Percentiles rank a stretch among this genome's conserved stretches.
These are phyloP conservation scores for Hecatera dysodea DNA, from an alignment of 2,888 invertebrate species.

Conservation along the genomic window DNA sequence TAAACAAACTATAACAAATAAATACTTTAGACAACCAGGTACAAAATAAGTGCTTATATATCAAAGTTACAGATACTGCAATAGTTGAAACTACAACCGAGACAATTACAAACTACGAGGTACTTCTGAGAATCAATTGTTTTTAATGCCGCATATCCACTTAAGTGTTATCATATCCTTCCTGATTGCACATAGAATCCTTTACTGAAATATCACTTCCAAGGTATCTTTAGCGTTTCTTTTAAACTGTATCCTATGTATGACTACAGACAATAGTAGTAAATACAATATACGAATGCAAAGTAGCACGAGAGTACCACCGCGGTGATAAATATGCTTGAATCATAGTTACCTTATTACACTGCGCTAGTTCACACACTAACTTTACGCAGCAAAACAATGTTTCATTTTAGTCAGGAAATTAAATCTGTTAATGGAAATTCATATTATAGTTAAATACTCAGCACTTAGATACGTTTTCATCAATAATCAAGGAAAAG, in stretches of 20 bases:
- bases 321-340: conserved; percentile 47
- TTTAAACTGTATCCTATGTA: background rate
- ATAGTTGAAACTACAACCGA: conserved; percentile 8
- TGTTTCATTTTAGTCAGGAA: conserved; percentile 48
- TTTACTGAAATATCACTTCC: conserved; percentile 12
- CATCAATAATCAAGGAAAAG: conserved; percentile 69
- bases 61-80: background rate
- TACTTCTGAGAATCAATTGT: conserved; percentile 46
- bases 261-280: background rate
- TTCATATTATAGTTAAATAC: conserved; percentile 58
- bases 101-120: conserved; percentile 38
- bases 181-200: conserved; percentile 44
- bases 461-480: conserved; percentile 50
- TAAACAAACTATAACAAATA: conserved; percentile 9
- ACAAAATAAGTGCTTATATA: background rate
- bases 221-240: conserved; percentile 14
- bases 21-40: background rate
- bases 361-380: conserved; percentile 54
- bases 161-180: conserved; percentile 60
- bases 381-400: conserved; percentile 42
- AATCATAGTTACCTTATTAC: conserved; percentile 63
- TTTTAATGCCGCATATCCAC: conserved; percentile 59
- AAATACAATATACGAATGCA: conserved; percentile 21
- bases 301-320: conserved; percentile 49
- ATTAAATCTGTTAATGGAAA: conserved; percentile 37